Conservation (phyloP, 1,140 invertebrate genomes). For the Apolygus lucorum region DNA sequence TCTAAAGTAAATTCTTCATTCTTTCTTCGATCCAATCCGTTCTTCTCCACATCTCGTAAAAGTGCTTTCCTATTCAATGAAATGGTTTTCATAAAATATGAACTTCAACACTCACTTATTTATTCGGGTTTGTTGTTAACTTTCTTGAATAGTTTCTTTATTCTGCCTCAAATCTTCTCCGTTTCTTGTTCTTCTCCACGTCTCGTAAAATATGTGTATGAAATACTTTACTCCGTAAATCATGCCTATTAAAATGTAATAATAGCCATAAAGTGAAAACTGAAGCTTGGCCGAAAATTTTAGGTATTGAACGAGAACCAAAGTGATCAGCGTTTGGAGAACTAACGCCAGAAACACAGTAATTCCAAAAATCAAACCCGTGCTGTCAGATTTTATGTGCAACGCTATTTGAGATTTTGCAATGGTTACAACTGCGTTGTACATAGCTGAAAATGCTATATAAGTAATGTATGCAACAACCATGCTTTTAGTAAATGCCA, state of each 20-base stretch:
- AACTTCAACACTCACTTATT: too few species aligned
- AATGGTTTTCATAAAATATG: too few species aligned
- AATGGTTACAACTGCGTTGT: slow-evolving; percentile 74
- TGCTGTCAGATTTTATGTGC: slow-evolving; percentile 67
- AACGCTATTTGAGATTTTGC: slow-evolving; percentile 83
- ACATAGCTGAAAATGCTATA: slow-evolving; percentile 64
- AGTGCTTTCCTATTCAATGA: too few species aligned
- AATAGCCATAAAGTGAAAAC: background rate
- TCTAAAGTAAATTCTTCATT: too few species aligned
- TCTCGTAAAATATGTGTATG: too few species aligned
- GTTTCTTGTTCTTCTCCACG: too few species aligned
- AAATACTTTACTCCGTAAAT: too few species aligned
- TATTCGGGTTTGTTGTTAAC: too few species aligned
- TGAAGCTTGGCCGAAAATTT: background rate
- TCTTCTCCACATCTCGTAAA: too few species aligned
- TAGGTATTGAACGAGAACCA: slow-evolving; percentile 44
- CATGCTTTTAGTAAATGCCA: slow-evolving; percentile 52
- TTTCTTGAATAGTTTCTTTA: too few species aligned
- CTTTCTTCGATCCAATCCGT: too few species aligned
- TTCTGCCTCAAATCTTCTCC: too few species aligned
- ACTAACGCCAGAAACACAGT: slow-evolving; percentile 76
- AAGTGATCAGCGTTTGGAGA: slow-evolving; percentile 67
- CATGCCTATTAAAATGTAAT: background rate
- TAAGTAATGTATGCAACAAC: slow-evolving; percentile 65
- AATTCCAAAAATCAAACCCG: slow-evolving; percentile 80